Evolutionary conservation across 2,797 vertebrate genomes (phyloP).

Genomic region (Arctocebus calabarensis): DNA sequence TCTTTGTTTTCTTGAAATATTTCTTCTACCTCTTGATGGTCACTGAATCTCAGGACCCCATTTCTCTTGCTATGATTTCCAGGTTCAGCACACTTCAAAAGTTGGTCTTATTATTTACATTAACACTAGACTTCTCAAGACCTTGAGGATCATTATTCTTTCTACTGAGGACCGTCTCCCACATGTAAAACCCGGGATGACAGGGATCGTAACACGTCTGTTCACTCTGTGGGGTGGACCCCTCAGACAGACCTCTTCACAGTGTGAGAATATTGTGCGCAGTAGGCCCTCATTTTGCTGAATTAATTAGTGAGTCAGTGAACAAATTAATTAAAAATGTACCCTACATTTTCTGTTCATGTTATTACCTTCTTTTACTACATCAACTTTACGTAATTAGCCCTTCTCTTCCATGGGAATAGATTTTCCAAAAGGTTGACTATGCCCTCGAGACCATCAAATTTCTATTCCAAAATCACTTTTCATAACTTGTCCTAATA

Average conservation of each 20-base stretch:
- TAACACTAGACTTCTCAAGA: background rate
- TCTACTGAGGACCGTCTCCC: background rate
- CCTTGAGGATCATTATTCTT: background rate
- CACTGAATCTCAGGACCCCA: background rate
- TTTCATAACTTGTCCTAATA: background rate
- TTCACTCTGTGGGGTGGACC: background rate
- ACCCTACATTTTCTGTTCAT: background rate
- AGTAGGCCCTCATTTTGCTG: background rate
- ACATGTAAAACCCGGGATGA: background rate
- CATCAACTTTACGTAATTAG: background rate
- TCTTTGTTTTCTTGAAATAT: background rate
- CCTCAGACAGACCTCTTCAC: background rate
- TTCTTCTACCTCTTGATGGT: background rate
- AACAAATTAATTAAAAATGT: background rate
- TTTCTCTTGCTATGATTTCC: background rate
- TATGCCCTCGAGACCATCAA: background rate
- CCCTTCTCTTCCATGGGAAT: background rate
- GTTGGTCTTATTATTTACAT: background rate
- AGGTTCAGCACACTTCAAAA: background rate
- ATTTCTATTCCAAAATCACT: background rate
- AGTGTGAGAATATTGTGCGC: no score
- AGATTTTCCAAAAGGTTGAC: conserved; percentile 9
- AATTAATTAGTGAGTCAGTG: background rate
- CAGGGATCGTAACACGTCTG: background rate
- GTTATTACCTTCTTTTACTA: background rate